A percentile compares a stretch with the other conserved stretches of the same genome.
phyloP scores from a whole-genome alignment of 2,888 invertebrate genomes.

The Tinea pellionella region DNA sequence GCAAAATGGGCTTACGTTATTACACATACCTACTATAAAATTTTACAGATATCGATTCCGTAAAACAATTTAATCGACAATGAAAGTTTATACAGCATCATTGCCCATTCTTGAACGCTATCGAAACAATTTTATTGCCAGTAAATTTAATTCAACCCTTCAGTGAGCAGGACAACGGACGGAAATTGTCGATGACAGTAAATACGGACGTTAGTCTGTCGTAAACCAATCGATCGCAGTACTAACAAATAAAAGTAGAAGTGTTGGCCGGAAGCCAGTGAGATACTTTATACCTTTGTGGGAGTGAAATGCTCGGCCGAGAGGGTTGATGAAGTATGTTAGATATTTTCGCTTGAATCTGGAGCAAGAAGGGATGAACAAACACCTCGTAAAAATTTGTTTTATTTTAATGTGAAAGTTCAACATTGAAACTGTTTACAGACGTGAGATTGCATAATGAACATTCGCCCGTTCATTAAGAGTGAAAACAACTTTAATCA shows the following conservation, averaged over 20 bases:
- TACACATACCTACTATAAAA: not conserved
- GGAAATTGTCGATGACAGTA: conserved; percentile 47
- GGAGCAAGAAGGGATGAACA: conserved; percentile 47
- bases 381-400: conserved; percentile 42
- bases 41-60: too few relatives aligned
- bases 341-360: conserved; percentile 45
- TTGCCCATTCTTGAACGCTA: not conserved
- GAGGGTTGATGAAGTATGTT: conserved; percentile 37
- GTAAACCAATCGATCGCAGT: conserved; percentile 57
- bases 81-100: not conserved
- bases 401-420: conserved; percentile 46
- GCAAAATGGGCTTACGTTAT: not conserved
- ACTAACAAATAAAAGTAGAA: conserved; percentile 51
- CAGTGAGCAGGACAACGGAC: conserved; percentile 39
- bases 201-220: conserved; percentile 47
- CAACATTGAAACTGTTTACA: conserved; percentile 40
- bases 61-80: conserved; percentile 12
- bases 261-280: conserved; percentile 54
- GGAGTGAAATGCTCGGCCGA: conserved; percentile 27
- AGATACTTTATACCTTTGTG: conserved; percentile 36
- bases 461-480: conserved; percentile 43
- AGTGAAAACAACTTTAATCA: conserved; percentile 11
- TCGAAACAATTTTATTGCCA: conserved; percentile 36
- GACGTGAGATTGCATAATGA: conserved; percentile 31
- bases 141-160: conserved; percentile 46